Base-by-base conservation (phyloP, 2,888 invertebrate genomes). In the Schizotus pectinicornis region DNA sequence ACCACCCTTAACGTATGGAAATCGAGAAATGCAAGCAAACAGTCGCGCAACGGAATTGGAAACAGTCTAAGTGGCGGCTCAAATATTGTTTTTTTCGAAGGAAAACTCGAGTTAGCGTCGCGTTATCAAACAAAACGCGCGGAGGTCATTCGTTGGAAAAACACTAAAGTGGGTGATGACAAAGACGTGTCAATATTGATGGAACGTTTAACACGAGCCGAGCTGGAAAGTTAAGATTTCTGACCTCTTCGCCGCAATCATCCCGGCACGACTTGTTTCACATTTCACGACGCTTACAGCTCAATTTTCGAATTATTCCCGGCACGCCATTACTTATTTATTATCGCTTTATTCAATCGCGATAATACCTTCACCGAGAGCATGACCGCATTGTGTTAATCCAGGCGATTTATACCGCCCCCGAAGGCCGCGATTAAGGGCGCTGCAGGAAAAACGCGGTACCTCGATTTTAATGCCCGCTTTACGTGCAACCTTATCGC, bases 181-280 rank as follows among this genome's bases (percentile, higher is more conserved):
- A 43, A 54, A 54, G 53, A 37, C 56, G 39, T 60, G 60, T 56
- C 59, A 65, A 63, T 65, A 65, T 65, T 65, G 61, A 61, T 61
- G 54, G 43, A 54, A 54, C 58, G 60, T 58, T 64, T 54, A 61
- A 54, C 61, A 52, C 53, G 37, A 42, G 43, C 46, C 45, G 45
- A 34, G 45, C 48, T 47, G 42, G 53, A 58, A 54, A 54, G 53
- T 38, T 33, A 58, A 58, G 53, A 53, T 58, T 58, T 58, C 48
- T 58, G 58, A 58, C 58, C 58, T 32, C 53, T 41, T 22, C 22
- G 3, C 47, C 43, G 43, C 43, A 56, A 56, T 50, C 45, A 49
- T 50, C 45, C 53, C 51, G 59, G 46, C 45, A 46, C 13, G 43
- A 42, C 58, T 53, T 47, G 48, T 53, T 53, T 58, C 56, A 46